These are phyloP conservation scores for Drosophila ficusphila DNA, from an alignment of 1,140 invertebrate species.

Conservation along the genomic window DNA sequence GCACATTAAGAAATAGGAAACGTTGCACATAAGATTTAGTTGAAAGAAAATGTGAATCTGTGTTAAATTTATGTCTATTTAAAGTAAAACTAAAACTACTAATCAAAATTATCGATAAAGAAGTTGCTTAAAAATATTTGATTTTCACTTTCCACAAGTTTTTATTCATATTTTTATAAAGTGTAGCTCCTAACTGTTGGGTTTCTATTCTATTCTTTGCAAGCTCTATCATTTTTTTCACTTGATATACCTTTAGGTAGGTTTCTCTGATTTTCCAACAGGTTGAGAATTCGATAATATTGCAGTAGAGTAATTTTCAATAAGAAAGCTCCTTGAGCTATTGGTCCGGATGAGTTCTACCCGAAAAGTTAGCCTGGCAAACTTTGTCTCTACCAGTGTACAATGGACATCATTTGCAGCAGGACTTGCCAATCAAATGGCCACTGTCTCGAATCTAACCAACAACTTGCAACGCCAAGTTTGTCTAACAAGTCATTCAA, in stretches of 20 bases:
- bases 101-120: too few relatives aligned
- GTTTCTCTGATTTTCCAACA: not conserved
- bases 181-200: too few relatives aligned
- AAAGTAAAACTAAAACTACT: too few relatives aligned
- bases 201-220: not conserved
- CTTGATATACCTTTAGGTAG: not conserved
- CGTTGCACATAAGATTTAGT: too few relatives aligned
- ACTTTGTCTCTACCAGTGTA: conserved; percentile 11
- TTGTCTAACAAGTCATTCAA: conserved; percentile 61
- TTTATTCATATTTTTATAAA: too few relatives aligned
- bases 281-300: conserved; percentile 30
- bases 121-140: too few relatives aligned
- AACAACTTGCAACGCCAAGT: conserved; percentile 4
- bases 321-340: conserved; percentile 4
- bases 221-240: not conserved
- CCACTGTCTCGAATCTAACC: conserved; percentile 20
- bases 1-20: not conserved
- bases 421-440: conserved; percentile 23
- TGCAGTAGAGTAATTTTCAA: not conserved
- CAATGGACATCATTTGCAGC: conserved; percentile 44
- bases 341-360: conserved; percentile 17
- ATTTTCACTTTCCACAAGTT: too few relatives aligned
- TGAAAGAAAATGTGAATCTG: too few relatives aligned
- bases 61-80: too few relatives aligned
- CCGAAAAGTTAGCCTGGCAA: conserved; percentile 16